Evolutionary conservation across 2,113 vertebrate species (phyloP), one percentile per base, ranked within the genome.

Genomic region (Thalassarche chlororhynchos): DNA sequence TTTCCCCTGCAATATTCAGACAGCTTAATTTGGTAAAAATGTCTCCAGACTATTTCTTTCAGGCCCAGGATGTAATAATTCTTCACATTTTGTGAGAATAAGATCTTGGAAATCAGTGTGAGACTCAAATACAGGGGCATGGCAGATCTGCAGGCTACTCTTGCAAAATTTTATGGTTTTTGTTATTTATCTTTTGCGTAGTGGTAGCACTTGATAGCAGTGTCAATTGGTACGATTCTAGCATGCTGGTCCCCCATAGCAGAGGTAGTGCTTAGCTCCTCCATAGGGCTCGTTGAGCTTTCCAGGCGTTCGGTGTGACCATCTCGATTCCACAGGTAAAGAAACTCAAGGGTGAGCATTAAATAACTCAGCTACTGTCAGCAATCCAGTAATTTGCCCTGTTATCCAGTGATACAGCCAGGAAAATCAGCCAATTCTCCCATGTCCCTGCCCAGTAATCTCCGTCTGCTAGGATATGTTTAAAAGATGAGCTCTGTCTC

Each of bases 21-120:
- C 61, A 91, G 34, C 44, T 91, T 93, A 36, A 58, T 87, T 89
- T 75, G 77, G 44, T 89, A 76, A 79, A 91, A 93, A 82, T 78
- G n/a, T 60, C 65, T 82, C 65, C 57, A 64, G 38, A 75, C 18
- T 72, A 32, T 84, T 75, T 78, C 47, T 79, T 94, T 77, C 31
- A 71, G 77, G 42, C 51, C 15, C 44, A 68, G 52, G 42, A 75
- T 87, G 4, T 60, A 72, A 64, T 40, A 11, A 79, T 76, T 91
- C 40, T 71, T 76, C n/a, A 40, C 4, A 23, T 44, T 87, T 71
- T 92, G 46, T 91, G 52, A 81, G 55, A 90, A 29, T 46, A 87
- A 60, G 38, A 9, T 82, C 7, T n/a, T 54, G n/a, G 68, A 78
- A 84, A 80, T 74, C 68, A n/a, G 26, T 16, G 19, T 70, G 34